These are phyloP conservation scores for Megaceryle torquata DNA, from an alignment of 2,113 vertebrate species.

Conservation along the genomic window DNA sequence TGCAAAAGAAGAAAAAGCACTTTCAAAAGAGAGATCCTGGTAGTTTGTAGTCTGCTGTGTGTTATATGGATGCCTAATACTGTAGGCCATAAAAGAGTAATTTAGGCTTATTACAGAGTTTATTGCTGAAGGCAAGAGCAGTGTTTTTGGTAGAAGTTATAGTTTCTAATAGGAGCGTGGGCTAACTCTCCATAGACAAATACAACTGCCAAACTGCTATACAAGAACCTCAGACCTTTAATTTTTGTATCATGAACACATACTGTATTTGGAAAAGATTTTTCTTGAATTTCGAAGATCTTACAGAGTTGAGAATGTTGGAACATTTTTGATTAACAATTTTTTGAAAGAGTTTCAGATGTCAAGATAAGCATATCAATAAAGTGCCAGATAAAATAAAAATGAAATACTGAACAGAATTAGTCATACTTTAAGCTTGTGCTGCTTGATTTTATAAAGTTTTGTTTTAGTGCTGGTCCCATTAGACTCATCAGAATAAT, in stretches of 20 bases:
- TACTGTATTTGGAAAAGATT: neutral
- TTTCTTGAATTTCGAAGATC: neutral
- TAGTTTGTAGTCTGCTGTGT: neutral
- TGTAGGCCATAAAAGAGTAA: neutral
- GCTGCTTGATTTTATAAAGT: neutral
- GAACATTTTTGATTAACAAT: slow-evolving; percentile 20
- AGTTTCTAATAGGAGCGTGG: neutral
- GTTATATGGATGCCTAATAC: neutral
- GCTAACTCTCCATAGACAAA: neutral
- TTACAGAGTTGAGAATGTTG: neutral
- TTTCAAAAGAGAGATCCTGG: neutral
- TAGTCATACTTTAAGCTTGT: slow-evolving; percentile 24
- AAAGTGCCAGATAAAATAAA: slow-evolving; percentile 54
- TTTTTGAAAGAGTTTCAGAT: neutral
- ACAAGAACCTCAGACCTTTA: neutral
- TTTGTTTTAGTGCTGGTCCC: neutral
- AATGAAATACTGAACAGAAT: slow-evolving; percentile 6
- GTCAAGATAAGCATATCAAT: neutral
- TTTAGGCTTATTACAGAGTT: neutral
- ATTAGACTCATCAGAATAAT: neutral
- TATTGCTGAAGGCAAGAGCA: neutral
- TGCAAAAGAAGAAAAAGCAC: neutral
- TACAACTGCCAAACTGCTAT: neutral
- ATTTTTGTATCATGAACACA: neutral
- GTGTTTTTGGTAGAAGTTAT: neutral